Conservation (phyloP, 92 coral and sea anemone species). For the Epizoanthus scotinus region DNA sequence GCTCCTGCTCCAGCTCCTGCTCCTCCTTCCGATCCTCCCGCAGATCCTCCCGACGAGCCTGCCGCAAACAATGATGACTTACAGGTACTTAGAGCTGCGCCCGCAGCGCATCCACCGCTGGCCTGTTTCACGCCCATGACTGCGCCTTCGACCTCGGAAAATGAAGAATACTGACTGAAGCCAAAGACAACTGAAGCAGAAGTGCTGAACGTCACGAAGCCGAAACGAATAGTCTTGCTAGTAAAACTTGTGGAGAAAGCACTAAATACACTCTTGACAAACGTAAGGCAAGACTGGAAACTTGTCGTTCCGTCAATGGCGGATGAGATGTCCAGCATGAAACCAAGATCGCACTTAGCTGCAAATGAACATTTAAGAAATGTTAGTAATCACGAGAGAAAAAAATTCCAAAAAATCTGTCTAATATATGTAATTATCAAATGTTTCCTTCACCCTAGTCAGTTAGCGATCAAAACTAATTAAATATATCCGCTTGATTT, state of each 20-base stretch:
- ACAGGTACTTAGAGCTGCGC: slow-evolving; percentile 63
- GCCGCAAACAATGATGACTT: slow-evolving; percentile 56
- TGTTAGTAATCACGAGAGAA: too few species aligned
- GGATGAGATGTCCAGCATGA: slow-evolving; percentile 40
- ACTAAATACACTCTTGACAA: slow-evolving; percentile 39
- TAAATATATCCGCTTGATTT: too few species aligned
- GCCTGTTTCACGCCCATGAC: slow-evolving; percentile 44
- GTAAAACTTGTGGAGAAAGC: slow-evolving; percentile 40
- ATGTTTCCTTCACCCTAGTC: too few species aligned
- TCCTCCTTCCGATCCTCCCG: slow-evolving; percentile 27
- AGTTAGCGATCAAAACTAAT: too few species aligned
- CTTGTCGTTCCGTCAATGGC: slow-evolving; percentile 29
- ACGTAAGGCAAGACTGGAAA: slow-evolving; percentile 26
- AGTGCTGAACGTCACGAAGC: slow-evolving; percentile 25
- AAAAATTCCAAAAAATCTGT: too few species aligned
- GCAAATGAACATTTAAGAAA: background rate
- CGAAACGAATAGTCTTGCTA: slow-evolving; percentile 40
- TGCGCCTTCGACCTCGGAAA: slow-evolving; percentile 38
- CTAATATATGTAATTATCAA: too few species aligned
- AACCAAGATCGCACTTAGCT: slow-evolving; percentile 30
- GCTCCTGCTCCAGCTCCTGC: background rate
- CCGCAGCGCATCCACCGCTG: slow-evolving; percentile 59
- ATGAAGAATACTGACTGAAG: slow-evolving; percentile 21
- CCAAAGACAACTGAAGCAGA: slow-evolving; percentile 42
- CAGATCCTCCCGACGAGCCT: slow-evolving; percentile 29